phyloP scores from a whole-genome alignment of 2,797 vertebrate species.

The Peromyscus eremicus region DNA sequence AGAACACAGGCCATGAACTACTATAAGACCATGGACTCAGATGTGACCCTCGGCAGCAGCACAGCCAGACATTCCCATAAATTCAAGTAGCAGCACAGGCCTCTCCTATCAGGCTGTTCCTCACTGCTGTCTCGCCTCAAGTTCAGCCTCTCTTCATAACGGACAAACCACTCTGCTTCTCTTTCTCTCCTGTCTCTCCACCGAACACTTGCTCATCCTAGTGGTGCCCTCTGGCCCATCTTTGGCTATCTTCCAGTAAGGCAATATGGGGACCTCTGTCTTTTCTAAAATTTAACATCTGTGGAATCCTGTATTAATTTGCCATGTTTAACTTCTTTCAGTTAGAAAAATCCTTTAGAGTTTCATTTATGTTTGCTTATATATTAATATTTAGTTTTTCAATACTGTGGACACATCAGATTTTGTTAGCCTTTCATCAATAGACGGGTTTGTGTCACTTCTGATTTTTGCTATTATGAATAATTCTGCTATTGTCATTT shows the following conservation, averaged over 20 bases:
- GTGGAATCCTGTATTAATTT: not conserved
- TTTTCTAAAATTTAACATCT: not conserved
- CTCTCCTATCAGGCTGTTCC: not conserved
- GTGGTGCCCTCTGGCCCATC: not conserved
- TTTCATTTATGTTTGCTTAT: not conserved
- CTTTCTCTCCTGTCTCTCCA: not conserved
- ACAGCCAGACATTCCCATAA: accelerated
- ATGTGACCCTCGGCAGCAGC: accelerated
- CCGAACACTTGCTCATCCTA: no score
- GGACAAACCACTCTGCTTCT: not conserved
- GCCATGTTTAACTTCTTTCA: not conserved
- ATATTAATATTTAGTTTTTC: not conserved
- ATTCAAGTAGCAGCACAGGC: not conserved
- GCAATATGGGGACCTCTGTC: not conserved
- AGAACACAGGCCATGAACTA: not conserved
- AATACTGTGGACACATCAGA: not conserved
- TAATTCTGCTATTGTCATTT: not conserved
- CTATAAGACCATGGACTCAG: not conserved
- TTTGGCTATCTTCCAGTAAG: not conserved
- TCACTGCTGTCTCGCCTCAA: not conserved
- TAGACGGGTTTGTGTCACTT: not conserved
- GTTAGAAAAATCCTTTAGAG: not conserved
- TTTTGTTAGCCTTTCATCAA: not conserved
- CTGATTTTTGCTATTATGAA: not conserved
- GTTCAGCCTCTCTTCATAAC: not conserved